Base-by-base conservation (phyloP, 2,797 vertebrate genomes). In the Rhynchotus rufescens region DNA sequence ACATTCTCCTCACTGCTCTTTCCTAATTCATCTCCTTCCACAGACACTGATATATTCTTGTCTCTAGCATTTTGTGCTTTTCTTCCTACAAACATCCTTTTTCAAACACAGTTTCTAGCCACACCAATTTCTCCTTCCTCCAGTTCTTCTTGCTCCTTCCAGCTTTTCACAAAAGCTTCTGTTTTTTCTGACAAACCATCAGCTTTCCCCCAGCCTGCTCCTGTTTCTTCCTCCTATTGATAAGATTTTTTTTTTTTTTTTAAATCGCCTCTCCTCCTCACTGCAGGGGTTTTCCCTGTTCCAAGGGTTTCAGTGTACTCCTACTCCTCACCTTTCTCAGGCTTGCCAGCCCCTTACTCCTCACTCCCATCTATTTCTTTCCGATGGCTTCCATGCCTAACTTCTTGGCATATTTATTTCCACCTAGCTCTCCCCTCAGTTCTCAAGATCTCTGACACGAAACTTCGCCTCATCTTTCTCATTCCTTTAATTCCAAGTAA, bases 181-280 rank as follows among this genome's bases (percentile, higher is more conserved):
- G 34, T 20, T 52, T 20, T 57, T 44, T 79, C 45, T 23, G 15
- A 67, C 34, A 54, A 74, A 12, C 13, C 28, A 28, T 38, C 44
- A 32, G 32, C 45, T 65, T 81, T 38, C 12, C 15, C 59, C 22
- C 4, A 42, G 42, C 9, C 19, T 22, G 21, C 16, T 36, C 6
- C 5, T 6, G 2, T 71, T 57, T 61, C 30, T 90, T 45, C 11
- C 34, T 15, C 22, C 9, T 7, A 26, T 2, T 38, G 34, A 54
- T 15, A 57, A 10, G 54, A 17, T 19, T 78, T 87, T 83, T 71
- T 30, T 74, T 74, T 54, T 15, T 80, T 89, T 83, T 71, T n/a
- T 74, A 74, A 56, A 30, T 1, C 2, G 8, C 4, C 26, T 85
- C 80, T 25, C 2, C 1, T 42, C 21, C 75, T 34, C 15, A 30